phyloP scores from a whole-genome alignment of 2,797 vertebrate species.

The Artibeus jamaicensis region DNA sequence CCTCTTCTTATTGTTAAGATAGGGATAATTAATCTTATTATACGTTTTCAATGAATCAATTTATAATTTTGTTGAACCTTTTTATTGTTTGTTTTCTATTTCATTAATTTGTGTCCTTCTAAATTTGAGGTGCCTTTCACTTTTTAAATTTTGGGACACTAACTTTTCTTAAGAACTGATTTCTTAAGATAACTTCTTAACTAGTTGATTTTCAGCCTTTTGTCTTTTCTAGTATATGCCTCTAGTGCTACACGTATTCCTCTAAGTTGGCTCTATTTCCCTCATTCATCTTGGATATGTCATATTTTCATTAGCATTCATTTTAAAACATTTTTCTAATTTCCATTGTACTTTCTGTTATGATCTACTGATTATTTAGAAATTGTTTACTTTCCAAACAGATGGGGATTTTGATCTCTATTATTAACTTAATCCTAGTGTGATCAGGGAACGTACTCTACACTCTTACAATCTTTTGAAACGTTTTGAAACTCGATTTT shows the following conservation, averaged over 20 bases:
- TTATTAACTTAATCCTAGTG: background rate
- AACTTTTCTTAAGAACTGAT: background rate
- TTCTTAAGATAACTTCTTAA: background rate
- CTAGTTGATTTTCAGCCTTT: background rate
- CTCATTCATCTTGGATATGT: background rate
- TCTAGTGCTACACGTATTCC: background rate
- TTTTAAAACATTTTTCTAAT: background rate
- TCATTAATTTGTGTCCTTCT: background rate
- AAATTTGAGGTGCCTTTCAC: background rate
- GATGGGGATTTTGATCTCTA: background rate
- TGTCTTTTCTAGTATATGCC: background rate
- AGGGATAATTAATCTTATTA: background rate
- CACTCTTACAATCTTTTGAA: background rate
- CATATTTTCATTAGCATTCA: background rate
- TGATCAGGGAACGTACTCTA: background rate
- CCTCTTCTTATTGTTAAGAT: background rate
- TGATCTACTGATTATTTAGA: background rate
- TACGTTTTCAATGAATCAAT: background rate
- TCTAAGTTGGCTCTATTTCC: background rate
- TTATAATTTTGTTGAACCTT: background rate
- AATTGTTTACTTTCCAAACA: background rate
- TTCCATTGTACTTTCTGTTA: background rate
- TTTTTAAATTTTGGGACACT: background rate
- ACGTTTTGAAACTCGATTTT: background rate
- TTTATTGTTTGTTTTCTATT: background rate